These are phyloP conservation scores for Planiliza haematocheilus DNA, from an alignment of 2,113 vertebrate species.

Conservation along the genomic window DNA sequence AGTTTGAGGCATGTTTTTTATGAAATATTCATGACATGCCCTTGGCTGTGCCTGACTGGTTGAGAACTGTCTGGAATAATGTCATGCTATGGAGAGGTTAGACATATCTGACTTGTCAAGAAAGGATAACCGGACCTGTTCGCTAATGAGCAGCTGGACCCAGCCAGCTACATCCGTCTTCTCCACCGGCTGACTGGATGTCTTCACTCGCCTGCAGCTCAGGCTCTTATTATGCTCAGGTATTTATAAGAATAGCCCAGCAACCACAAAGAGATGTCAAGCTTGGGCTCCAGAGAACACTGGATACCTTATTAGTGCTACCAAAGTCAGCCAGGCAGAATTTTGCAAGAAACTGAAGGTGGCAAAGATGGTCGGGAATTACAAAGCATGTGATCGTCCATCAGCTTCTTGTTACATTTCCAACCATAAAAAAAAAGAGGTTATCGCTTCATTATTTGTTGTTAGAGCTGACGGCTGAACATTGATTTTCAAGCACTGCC, in stretches of 20 bases:
- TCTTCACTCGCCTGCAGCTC: constrained; percentile 48
- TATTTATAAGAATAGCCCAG: constrained; percentile 60
- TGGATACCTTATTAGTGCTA: constrained; percentile 56
- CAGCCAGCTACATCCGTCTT: constrained; percentile 37
- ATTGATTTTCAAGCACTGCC: constrained; percentile 19
- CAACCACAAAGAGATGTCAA: constrained; percentile 49
- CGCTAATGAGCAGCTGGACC: constrained; percentile 66
- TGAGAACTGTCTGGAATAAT: constrained; percentile 47
- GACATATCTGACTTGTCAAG: constrained; percentile 56
- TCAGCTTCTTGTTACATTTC: neutral
- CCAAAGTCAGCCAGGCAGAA: constrained; percentile 41
- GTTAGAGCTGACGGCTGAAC: constrained; percentile 6
- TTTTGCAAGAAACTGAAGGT: constrained; percentile 41
- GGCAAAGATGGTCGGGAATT: constrained; percentile 35
- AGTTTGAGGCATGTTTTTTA: constrained; percentile 19
- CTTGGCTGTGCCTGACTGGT: constrained; percentile 24
- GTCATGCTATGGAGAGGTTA: constrained; percentile 20
- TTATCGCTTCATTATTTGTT: constrained; percentile 26
- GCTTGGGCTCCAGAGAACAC: constrained; percentile 34
- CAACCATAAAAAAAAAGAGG: neutral
- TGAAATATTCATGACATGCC: constrained; percentile 53
- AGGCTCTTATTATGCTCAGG: constrained; percentile 53
- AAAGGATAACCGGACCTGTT: constrained; percentile 52
- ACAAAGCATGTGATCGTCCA: constrained; percentile 31
- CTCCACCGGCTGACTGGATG: constrained; percentile 34